Conservation (phyloP, 1,140 invertebrate species). For the Magallana ariakensis region DNA sequence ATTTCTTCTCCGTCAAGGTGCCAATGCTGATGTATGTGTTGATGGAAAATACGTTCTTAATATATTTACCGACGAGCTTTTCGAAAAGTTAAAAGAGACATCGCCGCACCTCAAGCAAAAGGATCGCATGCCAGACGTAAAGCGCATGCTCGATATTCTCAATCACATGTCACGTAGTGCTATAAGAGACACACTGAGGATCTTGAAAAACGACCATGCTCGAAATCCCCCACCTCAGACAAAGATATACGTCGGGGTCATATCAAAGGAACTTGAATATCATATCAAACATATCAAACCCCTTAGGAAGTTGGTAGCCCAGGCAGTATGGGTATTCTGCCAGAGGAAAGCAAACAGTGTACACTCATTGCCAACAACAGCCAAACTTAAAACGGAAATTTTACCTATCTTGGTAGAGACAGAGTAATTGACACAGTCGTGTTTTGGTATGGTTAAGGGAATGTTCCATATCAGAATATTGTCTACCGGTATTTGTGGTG, state of each 20-base stretch:
- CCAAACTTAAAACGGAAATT: constrained; percentile 35
- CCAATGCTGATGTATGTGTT: constrained; percentile 64
- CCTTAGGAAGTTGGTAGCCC: constrained; percentile 48
- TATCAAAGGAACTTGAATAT: constrained; percentile 46
- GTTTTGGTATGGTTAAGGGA: too few species aligned
- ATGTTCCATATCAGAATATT: too few species aligned
- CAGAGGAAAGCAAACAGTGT: constrained; percentile 45
- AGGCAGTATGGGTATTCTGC: constrained; percentile 38
- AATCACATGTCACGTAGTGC: constrained; percentile 60
- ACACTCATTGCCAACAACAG: constrained; percentile 11
- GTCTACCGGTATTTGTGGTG: too few species aligned
- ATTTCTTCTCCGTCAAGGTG: constrained; percentile 68
- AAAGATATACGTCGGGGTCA: constrained; percentile 53
- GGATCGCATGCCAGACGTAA: constrained; percentile 52
- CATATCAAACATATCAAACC: constrained; percentile 49
- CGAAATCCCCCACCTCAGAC: constrained; percentile 52
- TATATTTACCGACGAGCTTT: constrained; percentile 66
- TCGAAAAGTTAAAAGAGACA: constrained; percentile 54
- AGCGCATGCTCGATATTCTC: constrained; percentile 58
- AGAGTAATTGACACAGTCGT: background rate
- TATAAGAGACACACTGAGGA: constrained; percentile 58
- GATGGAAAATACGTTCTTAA: constrained; percentile 71
- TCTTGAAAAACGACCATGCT: constrained; percentile 61
- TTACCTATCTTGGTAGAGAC: background rate
- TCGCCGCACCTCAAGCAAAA: constrained; percentile 24